Percentiles rank a stretch among this genome's conserved stretches.
Evolutionary conservation across 2,888 invertebrate genomes (phyloP).

Genomic region (Drosophila colorata): DNA sequence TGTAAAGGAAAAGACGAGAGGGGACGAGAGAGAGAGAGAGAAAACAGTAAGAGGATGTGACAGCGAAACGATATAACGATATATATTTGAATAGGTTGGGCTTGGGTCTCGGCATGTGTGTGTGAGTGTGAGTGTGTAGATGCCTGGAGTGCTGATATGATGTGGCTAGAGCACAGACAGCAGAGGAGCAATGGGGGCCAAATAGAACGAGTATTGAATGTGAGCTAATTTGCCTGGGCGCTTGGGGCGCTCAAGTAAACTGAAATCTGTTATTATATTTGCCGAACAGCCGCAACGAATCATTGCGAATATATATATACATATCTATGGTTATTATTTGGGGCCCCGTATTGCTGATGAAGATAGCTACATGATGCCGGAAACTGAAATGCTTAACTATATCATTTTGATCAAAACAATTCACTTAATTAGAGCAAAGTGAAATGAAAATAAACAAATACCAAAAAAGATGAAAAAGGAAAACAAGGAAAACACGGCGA

Average conservation of each 20-base stretch:
- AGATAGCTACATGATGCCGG: background rate
- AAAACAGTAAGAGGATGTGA: background rate
- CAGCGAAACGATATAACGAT: slow-evolving; percentile 41
- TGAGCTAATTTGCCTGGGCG: slow-evolving; percentile 52
- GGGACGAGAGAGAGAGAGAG: no score
- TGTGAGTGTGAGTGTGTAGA: slow-evolving; percentile 4
- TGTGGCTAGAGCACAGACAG: background rate
- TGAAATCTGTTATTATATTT: slow-evolving; percentile 24
- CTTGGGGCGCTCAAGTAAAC: slow-evolving; percentile 19
- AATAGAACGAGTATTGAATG: slow-evolving; percentile 34
- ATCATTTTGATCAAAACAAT: slow-evolving; percentile 37
- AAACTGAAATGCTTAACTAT: background rate
- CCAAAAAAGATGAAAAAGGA: slow-evolving; percentile 10
- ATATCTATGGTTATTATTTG: slow-evolving; percentile 11
- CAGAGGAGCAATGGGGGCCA: background rate
- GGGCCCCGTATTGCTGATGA: slow-evolving; percentile 1
- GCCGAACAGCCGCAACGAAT: slow-evolving; percentile 8
- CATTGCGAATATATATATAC: slow-evolving; percentile 10
- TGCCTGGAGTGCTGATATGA: slow-evolving; percentile 38
- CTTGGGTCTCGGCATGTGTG: slow-evolving; percentile 3
- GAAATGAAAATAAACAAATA: slow-evolving; percentile 25
- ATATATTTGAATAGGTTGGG: slow-evolving; percentile 26
- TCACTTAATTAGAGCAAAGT: slow-evolving; percentile 50
- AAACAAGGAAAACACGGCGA: slow-evolving; percentile 7
- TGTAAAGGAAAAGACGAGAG: background rate